These are phyloP conservation scores for Syngnathus floridae DNA, from an alignment of 2,113 vertebrate genomes.

Conservation along the genomic window DNA sequence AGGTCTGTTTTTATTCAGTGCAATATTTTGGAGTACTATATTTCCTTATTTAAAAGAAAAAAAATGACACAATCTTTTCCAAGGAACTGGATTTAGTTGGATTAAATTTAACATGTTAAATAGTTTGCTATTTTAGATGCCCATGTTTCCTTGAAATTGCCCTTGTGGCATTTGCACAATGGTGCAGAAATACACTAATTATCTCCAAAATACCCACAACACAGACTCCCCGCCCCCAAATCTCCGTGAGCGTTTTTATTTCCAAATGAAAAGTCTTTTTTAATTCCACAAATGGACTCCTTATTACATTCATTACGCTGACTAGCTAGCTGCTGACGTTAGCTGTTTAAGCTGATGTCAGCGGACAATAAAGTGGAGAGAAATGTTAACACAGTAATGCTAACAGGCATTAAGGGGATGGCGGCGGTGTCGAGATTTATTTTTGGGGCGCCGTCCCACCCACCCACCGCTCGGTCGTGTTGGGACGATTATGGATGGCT, in stretches of 20 bases:
- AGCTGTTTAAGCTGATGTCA: constrained; percentile 19
- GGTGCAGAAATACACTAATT: neutral
- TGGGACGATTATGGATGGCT: constrained; percentile 67
- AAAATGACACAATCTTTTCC: neutral
- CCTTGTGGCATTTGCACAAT: neutral
- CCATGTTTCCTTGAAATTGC: neutral
- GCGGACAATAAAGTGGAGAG: constrained; percentile 42
- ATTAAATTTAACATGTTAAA: neutral
- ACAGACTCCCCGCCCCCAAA: neutral
- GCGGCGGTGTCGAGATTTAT: constrained; percentile 50
- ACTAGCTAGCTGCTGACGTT: constrained; percentile 5
- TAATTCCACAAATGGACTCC: neutral
- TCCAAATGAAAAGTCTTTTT: constrained; percentile 1
- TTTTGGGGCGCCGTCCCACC: constrained; percentile 33
- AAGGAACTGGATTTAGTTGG: neutral
- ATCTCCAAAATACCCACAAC: neutral
- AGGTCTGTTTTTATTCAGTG: too few species aligned
- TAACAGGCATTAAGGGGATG: constrained; percentile 44
- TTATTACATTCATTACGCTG: neutral
- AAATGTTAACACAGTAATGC: constrained; percentile 47
- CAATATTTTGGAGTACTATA: too few species aligned
- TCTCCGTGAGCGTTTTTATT: neutral
- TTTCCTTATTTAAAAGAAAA: too few species aligned
- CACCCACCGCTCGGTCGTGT: constrained; percentile 53
- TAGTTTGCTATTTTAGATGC: neutral